Evolutionary conservation across 2,888 invertebrate genomes (phyloP).

Genomic region (Rhimphoctona megacephalus): DNA sequence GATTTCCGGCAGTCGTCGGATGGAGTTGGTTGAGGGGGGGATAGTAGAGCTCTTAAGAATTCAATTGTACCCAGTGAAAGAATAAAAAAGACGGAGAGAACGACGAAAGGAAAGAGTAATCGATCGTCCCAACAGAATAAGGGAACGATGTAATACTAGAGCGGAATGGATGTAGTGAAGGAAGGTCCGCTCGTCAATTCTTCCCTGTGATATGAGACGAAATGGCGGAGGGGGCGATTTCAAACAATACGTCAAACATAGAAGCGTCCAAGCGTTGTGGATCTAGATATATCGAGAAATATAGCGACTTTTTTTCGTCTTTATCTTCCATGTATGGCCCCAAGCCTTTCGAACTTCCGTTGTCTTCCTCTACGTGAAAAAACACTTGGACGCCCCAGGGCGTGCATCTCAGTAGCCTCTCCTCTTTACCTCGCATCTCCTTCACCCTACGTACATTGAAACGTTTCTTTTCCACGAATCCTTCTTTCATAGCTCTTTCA

Average conservation of each 20-base stretch:
- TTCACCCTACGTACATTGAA: conserved; percentile 7
- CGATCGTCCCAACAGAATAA: conserved; percentile 65
- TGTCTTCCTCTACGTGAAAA: conserved; percentile 54
- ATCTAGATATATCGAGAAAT: conserved; percentile 66
- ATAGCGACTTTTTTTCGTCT: conserved; percentile 28
- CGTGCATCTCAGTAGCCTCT: conserved; percentile 4
- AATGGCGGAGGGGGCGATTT: conserved; percentile 4
- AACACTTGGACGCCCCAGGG: conserved; percentile 47
- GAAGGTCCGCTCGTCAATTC: conserved; percentile 39
- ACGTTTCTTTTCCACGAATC: conserved; percentile 51
- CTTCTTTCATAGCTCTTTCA: conserved; percentile 56
- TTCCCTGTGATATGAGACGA: conserved; percentile 40
- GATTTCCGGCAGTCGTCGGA: conserved; percentile 36
- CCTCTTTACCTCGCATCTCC: not conserved
- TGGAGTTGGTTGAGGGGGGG: not conserved
- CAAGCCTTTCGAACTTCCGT: conserved; percentile 52
- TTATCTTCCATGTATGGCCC: conserved; percentile 32
- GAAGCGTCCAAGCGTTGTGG: conserved; percentile 65
- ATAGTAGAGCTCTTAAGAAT: conserved; percentile 51
- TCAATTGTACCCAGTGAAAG: conserved; percentile 58
- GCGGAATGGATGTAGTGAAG: conserved; percentile 28
- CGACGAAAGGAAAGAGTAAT: conserved; percentile 16
- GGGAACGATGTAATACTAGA: conserved; percentile 55
- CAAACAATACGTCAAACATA: conserved; percentile 63
- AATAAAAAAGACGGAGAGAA: not conserved